Evolutionary conservation across 2,888 invertebrate species (phyloP).

Genomic region (Oligia fasciuncula): DNA sequence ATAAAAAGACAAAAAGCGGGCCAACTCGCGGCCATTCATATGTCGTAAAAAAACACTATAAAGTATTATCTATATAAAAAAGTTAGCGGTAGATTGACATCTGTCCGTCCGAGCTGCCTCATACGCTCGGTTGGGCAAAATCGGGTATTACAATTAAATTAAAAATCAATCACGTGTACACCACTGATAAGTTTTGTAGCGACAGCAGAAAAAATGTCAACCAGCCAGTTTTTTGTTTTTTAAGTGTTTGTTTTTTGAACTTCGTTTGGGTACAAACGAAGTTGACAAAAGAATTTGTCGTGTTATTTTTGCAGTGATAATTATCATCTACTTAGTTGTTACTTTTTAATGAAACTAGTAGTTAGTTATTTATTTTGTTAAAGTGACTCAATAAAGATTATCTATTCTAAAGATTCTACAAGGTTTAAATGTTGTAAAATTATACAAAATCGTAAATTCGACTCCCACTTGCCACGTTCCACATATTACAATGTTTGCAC

Average conservation of each 20-base stretch:
- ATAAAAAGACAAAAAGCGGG: conserved; percentile 79
- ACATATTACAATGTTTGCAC: conserved; percentile 55
- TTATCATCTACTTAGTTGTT: conserved; percentile 10
- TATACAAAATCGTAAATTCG: conserved; percentile 27
- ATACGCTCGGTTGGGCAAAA: conserved; percentile 86
- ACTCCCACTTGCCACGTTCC: conserved; percentile 35
- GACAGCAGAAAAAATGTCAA: conserved; percentile 72
- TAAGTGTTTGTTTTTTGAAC: conserved; percentile 31
- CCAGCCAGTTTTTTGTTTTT: conserved; percentile 37
- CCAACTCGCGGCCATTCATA: conserved; percentile 74
- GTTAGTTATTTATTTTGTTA: not conserved
- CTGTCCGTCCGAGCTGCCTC: conserved; percentile 81
- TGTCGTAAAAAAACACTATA: conserved; percentile 66
- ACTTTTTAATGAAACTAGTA: not conserved
- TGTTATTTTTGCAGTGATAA: conserved; percentile 5
- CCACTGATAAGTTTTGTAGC: conserved; percentile 79
- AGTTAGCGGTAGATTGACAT: conserved; percentile 85
- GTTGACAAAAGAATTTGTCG: conserved; percentile 28
- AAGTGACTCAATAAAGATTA: conserved; percentile 1
- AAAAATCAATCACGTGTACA: conserved; percentile 86
- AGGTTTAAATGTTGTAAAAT: conserved; percentile 12
- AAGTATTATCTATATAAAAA: conserved; percentile 69
- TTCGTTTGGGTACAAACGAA: not conserved
- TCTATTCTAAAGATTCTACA: not conserved
- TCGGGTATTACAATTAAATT: conserved; percentile 90